Conservation (phyloP, 2,113 vertebrate species). For the Pristiophorus japonicus region DNA sequence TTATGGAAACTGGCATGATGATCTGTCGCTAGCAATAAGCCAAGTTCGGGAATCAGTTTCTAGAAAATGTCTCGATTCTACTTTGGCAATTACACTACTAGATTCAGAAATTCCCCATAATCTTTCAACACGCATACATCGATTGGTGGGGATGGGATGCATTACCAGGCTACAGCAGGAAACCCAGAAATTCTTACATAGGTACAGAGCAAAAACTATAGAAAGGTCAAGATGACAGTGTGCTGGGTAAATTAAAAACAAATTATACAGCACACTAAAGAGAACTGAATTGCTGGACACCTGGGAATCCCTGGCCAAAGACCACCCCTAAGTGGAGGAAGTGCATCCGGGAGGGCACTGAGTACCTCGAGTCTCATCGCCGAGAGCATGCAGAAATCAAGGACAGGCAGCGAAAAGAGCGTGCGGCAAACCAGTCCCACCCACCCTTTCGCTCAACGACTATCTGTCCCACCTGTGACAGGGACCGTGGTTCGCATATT, state of each 20-base stretch:
- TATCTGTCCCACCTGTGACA: too few species aligned
- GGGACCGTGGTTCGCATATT: too few species aligned
- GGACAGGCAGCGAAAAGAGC: too few species aligned
- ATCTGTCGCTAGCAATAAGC: neutral
- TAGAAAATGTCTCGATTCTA: slow-evolving; percentile 5
- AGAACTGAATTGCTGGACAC: slow-evolving; percentile 25
- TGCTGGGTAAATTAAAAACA: neutral
- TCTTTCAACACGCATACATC: slow-evolving; percentile 7
- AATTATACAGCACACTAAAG: neutral
- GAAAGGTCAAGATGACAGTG: slow-evolving; percentile 17
- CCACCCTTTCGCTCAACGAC: too few species aligned
- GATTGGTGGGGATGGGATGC: slow-evolving; percentile 26
- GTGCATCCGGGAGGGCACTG: too few species aligned
- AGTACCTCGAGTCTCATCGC: too few species aligned
- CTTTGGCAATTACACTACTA: neutral
- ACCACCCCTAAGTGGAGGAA: too few species aligned
- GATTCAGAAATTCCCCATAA: slow-evolving; percentile 19
- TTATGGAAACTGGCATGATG: neutral
- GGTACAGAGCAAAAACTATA: neutral
- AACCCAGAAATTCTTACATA: slow-evolving; percentile 23
- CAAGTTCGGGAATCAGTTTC: neutral
- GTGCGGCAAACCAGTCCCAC: too few species aligned
- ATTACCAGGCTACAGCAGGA: slow-evolving; percentile 10
- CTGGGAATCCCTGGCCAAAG: too few species aligned
- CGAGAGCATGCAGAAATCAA: too few species aligned